Base-by-base conservation (phyloP, 2,797 vertebrate genomes). In the Chelon labrosus region DNA sequence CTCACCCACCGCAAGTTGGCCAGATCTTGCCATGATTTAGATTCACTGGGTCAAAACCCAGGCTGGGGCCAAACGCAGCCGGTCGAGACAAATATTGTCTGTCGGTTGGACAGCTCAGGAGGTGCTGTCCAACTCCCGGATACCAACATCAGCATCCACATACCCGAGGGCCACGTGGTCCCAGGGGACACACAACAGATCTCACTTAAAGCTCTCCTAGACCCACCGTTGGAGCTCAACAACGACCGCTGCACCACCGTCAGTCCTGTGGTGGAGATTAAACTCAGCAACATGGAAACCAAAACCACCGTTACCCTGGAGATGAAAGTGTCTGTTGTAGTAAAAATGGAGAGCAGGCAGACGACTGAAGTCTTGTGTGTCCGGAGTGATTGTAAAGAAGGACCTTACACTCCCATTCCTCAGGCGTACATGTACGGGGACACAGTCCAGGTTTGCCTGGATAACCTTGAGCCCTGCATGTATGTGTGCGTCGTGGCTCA, bases 21-120 rank as follows among this genome's bases (percentile, higher is more conserved):
- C 73, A 93, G 98, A 73, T 99, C 98, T 12, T 99, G 98, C 86
- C 98, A 99, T 0, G 97, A 99, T 81, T 80, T 99, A 83, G 96
- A 98, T 85, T 93, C 96, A 9, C 90, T 99, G 2, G 97, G 97
- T 65, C 97, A 98, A 70, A 99, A 91, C 82, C 98, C 97, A 0
- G 98, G 98, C 13, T 99, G 97, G 98, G 98, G 98, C 52, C 98
- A 99, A 93, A 99, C 98, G 0, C 98, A 99, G 27, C 97, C 98
- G 0, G 95, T 99, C 69, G 98, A 99, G 89, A 98, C 96, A 1
- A 97, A 94, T 80, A 97, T 97, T 0, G 97, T 97, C 44, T 99
- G 97, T 85, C 96, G 95, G 67, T 84, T 99, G 85, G 97, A 99
- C 73, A 95, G 96, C 61, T 95, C 95, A 0, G 98, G 98, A 0